phyloP scores from a whole-genome alignment of 2,797 vertebrate species.

The Poeciliopsis presidionis region DNA sequence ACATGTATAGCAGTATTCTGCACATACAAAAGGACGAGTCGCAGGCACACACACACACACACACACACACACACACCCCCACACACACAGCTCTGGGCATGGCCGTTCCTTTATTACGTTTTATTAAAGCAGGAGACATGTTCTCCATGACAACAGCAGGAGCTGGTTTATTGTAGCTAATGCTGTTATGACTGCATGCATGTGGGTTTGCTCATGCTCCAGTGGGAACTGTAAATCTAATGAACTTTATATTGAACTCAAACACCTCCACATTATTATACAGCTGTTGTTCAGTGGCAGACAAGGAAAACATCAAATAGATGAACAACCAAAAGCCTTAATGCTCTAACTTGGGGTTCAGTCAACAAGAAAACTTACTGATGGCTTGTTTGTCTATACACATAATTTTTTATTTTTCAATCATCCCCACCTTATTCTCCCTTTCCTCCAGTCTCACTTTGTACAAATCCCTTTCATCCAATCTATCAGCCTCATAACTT shows the following conservation, averaged over 20 bases:
- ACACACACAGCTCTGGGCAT: constrained; percentile 17
- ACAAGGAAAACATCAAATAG: constrained; percentile 9
- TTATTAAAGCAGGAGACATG: constrained; percentile 53
- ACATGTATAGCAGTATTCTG: constrained; percentile 44
- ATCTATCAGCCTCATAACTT: neutral
- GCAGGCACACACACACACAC: constrained; percentile 11
- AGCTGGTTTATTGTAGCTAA: constrained; percentile 20
- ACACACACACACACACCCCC: neutral
- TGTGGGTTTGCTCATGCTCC: constrained; percentile 14
- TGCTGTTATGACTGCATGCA: constrained; percentile 1
- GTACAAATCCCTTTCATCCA: neutral
- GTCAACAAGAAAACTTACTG: neutral
- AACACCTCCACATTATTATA: constrained; percentile 34
- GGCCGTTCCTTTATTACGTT: constrained; percentile 57
- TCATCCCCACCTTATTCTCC: neutral
- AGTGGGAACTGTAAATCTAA: constrained; percentile 52
- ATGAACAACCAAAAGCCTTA: neutral
- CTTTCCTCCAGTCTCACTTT: no score
- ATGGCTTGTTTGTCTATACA: neutral
- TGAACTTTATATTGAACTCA: constrained; percentile 55
- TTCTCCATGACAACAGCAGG: constrained; percentile 68
- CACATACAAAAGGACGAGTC: constrained; percentile 5
- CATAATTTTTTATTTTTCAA: neutral
- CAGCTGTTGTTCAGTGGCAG: neutral
- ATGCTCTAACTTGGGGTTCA: neutral